These are phyloP conservation scores for Helicoverpa armigera DNA, from an alignment of 1,140 invertebrate species.

Conservation along the genomic window DNA sequence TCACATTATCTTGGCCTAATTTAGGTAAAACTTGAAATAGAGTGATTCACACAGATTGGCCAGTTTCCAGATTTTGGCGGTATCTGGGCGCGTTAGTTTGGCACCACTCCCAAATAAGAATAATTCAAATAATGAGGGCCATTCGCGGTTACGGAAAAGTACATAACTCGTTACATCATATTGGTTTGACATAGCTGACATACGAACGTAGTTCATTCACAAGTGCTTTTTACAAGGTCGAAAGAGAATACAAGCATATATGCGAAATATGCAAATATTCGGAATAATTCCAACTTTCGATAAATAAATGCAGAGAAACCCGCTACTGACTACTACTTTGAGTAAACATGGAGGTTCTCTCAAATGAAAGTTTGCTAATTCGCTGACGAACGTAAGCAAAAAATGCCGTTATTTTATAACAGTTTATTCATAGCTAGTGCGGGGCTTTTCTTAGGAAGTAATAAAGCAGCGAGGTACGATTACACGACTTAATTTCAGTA, in stretches of 20 bases:
- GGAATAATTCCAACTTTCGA: not conserved
- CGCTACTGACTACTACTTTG: too few species aligned
- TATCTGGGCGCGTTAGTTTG: conserved; percentile 44
- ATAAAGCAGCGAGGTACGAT: too few species aligned
- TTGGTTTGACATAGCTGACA: not conserved
- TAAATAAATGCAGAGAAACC: too few species aligned
- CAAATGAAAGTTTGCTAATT: too few species aligned
- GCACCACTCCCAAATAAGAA: conserved; percentile 52
- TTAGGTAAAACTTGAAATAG: conserved; percentile 54
- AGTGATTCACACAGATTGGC: conserved; percentile 54
- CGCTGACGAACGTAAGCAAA: too few species aligned
- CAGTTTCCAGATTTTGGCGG: conserved; percentile 47
- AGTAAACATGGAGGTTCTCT: too few species aligned
- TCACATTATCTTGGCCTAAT: conserved; percentile 38
- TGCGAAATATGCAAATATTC: not conserved
- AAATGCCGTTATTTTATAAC: too few species aligned
- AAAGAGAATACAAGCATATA: too few species aligned
- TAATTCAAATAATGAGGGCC: conserved; percentile 45
- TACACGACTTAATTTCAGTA: too few species aligned
- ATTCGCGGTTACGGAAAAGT: conserved; percentile 17
- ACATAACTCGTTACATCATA: conserved; percentile 9
- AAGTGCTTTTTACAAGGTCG: not conserved
- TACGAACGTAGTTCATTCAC: not conserved
- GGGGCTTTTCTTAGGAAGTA: too few species aligned
- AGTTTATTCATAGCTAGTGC: too few species aligned